Percentiles rank a stretch among this genome's conserved stretches.
Conservation (phyloP, 2,888 invertebrate species). For the Blera fallax region DNA sequence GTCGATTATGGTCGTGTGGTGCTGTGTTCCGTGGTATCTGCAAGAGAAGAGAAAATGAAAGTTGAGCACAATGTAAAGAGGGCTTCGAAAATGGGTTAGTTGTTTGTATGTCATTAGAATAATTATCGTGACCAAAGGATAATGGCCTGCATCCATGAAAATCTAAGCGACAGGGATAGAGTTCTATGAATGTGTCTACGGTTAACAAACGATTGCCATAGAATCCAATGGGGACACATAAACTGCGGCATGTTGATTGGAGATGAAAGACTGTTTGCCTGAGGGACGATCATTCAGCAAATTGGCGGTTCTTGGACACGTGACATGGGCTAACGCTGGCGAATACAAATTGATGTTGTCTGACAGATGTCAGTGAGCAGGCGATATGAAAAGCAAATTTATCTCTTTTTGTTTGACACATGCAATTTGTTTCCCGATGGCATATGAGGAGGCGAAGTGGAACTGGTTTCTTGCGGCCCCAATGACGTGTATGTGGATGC, state of each 20-base stretch:
- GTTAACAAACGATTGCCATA: not conserved
- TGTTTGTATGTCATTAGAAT: constrained; percentile 61
- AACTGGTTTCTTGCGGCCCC: constrained; percentile 14
- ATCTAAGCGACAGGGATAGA: constrained; percentile 2
- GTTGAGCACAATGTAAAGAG: constrained; percentile 24
- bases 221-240: constrained; percentile 26
- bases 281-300: constrained; percentile 42
- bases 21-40: constrained; percentile 1
- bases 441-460: not conserved
- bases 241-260: constrained; percentile 23
- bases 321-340: constrained; percentile 29
- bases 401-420: constrained; percentile 24
- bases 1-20: constrained; percentile 26
- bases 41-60: constrained; percentile 57
- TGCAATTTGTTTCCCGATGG: constrained; percentile 23
- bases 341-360: constrained; percentile 37
- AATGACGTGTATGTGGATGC: not conserved
- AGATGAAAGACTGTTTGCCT: constrained; percentile 39
- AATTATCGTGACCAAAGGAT: constrained; percentile 63
- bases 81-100: constrained; percentile 50
- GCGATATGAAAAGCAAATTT: constrained; percentile 4
- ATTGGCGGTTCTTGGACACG: constrained; percentile 48
- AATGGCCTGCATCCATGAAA: constrained; percentile 16
- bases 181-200: not conserved
- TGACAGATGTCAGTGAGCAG: constrained; percentile 49